phyloP scores from a whole-genome alignment of 2,888 invertebrate genomes.

The Agrotis segetum region DNA sequence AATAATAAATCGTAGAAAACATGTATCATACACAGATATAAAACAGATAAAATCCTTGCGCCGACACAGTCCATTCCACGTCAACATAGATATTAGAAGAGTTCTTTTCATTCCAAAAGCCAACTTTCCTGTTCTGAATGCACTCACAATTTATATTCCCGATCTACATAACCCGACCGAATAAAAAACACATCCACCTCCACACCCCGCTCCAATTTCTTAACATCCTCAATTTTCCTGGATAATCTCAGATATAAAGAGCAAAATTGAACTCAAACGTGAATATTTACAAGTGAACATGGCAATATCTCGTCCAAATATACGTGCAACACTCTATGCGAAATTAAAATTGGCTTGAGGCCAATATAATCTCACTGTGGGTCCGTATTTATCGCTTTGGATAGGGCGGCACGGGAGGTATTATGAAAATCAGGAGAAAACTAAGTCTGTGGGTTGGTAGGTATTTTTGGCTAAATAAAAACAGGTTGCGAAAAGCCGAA shows the following conservation, averaged over 20 bases:
- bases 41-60: constrained; percentile 32
- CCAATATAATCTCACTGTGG: constrained; percentile 85
- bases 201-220: constrained; percentile 47
- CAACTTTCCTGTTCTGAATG: constrained; percentile 54
- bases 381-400: constrained; percentile 77
- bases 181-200: constrained; percentile 56
- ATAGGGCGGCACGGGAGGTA: constrained; percentile 54
- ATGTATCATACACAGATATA: background rate
- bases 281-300: constrained; percentile 74
- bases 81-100: constrained; percentile 56
- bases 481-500: background rate
- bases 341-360: constrained; percentile 86
- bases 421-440: constrained; percentile 64
- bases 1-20: too few relatives aligned
- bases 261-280: constrained; percentile 67
- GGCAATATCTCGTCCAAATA: constrained; percentile 75
- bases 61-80: constrained; percentile 19
- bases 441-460: constrained; percentile 21
- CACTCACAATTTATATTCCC: constrained; percentile 57
- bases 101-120: constrained; percentile 52
- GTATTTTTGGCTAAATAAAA: constrained; percentile 13
- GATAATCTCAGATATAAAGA: constrained; percentile 64
- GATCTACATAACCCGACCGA: constrained; percentile 48
- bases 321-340: constrained; percentile 79
- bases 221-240: constrained; percentile 56